Percentiles rank a stretch among this genome's conserved stretches.
These are phyloP conservation scores for Apoda limacodes DNA, from an alignment of 2,888 invertebrate species.

Conservation along the genomic window DNA sequence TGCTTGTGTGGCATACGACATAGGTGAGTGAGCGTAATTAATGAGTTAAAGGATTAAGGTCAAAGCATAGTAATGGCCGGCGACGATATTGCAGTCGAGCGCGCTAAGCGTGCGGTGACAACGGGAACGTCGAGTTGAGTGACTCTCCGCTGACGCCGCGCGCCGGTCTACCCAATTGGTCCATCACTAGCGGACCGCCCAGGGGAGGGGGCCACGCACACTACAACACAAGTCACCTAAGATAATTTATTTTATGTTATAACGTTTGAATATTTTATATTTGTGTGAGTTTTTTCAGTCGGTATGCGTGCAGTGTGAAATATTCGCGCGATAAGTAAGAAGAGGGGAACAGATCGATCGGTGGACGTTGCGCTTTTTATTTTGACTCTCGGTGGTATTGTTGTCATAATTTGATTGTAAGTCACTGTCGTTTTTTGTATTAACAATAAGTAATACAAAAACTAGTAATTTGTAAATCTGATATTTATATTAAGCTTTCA, in stretches of 20 bases:
- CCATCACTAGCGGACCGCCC: constrained; percentile 51
- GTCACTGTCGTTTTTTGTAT: too few species aligned
- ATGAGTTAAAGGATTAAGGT: constrained; percentile 34
- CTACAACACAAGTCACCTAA: constrained; percentile 58
- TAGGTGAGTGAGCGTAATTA: constrained; percentile 14
- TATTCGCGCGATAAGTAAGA: constrained; percentile 69
- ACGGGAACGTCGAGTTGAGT: constrained; percentile 42
- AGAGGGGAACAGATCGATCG: constrained; percentile 69
- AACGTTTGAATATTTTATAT: constrained; percentile 70
- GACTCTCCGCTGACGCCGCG: constrained; percentile 55
- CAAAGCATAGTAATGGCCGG: constrained; percentile 28
- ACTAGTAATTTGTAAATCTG: too few species aligned
- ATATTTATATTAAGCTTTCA: too few species aligned
- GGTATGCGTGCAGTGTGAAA: constrained; percentile 69
- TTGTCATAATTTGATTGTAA: constrained; percentile 47
- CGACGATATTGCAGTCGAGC: constrained; percentile 16
- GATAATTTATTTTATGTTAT: constrained; percentile 71
- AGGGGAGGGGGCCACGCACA: constrained; percentile 62
- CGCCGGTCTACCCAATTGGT: constrained; percentile 70
- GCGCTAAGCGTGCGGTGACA: constrained; percentile 27
- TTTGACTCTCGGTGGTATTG: constrained; percentile 43
- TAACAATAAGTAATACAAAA: too few species aligned
- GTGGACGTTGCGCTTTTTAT: constrained; percentile 63
- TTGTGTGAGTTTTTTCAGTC: constrained; percentile 69
- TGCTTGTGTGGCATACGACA: too few species aligned